Evolutionary conservation across 2,113 vertebrate genomes (phyloP).

Genomic region (Vireo altiloquus): DNA sequence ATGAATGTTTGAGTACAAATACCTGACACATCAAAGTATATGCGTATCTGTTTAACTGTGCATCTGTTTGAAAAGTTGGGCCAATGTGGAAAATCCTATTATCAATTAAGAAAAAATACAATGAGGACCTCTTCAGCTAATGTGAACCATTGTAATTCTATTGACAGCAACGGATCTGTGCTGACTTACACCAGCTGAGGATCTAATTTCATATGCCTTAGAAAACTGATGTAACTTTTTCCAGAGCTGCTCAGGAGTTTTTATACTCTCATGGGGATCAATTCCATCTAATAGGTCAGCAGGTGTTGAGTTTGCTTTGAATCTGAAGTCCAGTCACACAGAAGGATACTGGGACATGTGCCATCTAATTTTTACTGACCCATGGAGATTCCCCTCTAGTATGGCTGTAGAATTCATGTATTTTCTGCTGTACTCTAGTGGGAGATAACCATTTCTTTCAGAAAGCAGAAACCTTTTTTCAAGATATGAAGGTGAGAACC

Average conservation of each 20-base stretch:
- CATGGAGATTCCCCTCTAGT: background rate
- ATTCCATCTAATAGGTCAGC: background rate
- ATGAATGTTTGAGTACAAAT: background rate
- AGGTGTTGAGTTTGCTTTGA: background rate
- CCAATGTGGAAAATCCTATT: conserved; percentile 19
- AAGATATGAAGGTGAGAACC: background rate
- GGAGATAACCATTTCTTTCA: background rate
- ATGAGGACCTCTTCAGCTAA: background rate
- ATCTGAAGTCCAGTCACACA: background rate
- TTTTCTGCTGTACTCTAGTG: background rate
- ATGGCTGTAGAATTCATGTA: background rate
- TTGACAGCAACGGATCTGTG: background rate
- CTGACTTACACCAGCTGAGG: conserved; percentile 31
- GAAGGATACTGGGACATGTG: background rate
- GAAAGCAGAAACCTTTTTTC: background rate
- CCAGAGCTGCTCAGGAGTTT: background rate
- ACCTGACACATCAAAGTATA: background rate
- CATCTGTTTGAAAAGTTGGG: background rate
- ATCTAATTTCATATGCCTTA: conserved; percentile 13
- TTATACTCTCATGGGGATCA: background rate
- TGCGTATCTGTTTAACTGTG: background rate
- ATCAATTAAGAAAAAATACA: background rate
- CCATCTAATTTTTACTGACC: conserved; percentile 6
- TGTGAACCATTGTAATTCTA: conserved; percentile 40
- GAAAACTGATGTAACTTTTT: conserved; percentile 11